Evolutionary conservation across 2,113 vertebrate species (phyloP).

Genomic region (Nettapus auritus): DNA sequence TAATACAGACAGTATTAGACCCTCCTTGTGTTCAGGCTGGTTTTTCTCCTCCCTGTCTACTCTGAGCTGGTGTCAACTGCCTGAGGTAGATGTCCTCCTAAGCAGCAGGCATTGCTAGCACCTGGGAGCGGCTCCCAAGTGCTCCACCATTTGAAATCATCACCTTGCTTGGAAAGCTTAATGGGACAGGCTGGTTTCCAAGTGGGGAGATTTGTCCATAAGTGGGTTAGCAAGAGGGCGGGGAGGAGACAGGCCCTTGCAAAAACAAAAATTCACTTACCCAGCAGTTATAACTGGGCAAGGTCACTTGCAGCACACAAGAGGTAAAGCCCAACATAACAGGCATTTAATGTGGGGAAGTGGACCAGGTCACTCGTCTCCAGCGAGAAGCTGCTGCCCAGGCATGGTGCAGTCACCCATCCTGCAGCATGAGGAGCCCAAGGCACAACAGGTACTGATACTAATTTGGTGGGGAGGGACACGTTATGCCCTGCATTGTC

Average conservation of each 20-base stretch:
- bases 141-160: neutral
- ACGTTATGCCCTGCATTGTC: neutral
- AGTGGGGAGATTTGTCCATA: conserved; percentile 38
- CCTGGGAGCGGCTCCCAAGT: neutral
- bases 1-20: neutral
- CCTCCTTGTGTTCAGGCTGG: neutral
- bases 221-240: conserved; percentile 41
- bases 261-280: conserved; percentile 37
- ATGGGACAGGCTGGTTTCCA: conserved; percentile 29
- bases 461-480: neutral
- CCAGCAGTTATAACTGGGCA: conserved; percentile 22
- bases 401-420: neutral
- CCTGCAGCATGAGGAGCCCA: neutral
- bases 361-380: conserved; percentile 2
- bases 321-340: neutral
- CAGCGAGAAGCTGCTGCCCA: neutral
- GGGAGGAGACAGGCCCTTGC: conserved; percentile 10
- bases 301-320: neutral
- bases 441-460: neutral
- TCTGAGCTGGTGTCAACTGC: neutral
- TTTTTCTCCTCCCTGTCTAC: neutral
- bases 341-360: neutral
- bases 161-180: conserved; percentile 2
- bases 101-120: neutral
- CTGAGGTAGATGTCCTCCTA: neutral